phyloP scores from a whole-genome alignment of 2,888 invertebrate species.

The Callimorpha dominula region DNA sequence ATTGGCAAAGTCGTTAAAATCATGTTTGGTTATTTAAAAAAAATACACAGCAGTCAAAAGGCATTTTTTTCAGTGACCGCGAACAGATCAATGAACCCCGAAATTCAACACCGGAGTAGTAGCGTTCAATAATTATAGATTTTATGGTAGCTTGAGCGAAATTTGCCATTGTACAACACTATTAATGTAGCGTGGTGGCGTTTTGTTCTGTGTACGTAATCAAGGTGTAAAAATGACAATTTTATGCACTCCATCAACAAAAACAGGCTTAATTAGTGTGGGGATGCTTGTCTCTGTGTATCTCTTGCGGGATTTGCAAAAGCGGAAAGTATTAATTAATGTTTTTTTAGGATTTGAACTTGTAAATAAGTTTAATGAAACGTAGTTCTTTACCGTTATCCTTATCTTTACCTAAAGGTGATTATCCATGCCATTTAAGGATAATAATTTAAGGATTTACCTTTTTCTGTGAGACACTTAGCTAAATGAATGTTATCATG shows the following conservation, averaged over 20 bases:
- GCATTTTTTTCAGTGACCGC: background rate
- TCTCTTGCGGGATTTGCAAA: too few relatives aligned
- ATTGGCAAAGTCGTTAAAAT: too few relatives aligned
- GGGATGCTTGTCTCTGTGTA: background rate
- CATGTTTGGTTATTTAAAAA: background rate
- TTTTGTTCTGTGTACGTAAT: constrained; percentile 2
- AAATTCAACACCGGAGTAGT: background rate
- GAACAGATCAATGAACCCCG: constrained; percentile 19
- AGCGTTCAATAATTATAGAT: constrained; percentile 27
- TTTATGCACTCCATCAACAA: constrained; percentile 7
- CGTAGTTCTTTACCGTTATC: too few relatives aligned
- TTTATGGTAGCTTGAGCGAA: constrained; percentile 21
- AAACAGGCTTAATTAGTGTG: background rate
- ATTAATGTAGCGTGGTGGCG: constrained; percentile 12
- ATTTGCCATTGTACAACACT: constrained; percentile 20
- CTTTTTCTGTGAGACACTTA: too few relatives aligned
- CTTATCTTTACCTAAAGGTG: background rate
- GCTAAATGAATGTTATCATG: too few relatives aligned
- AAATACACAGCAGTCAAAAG: background rate
- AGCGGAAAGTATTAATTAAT: too few relatives aligned
- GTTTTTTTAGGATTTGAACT: too few relatives aligned
- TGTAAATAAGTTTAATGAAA: too few relatives aligned
- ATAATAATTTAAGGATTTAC: too few relatives aligned
- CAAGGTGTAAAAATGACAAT: constrained; percentile 12
- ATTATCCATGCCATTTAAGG: too few relatives aligned